These are phyloP conservation scores for Odontamblyopus lacepedii DNA, from an alignment of 2,797 vertebrate species.

Conservation along the genomic window DNA sequence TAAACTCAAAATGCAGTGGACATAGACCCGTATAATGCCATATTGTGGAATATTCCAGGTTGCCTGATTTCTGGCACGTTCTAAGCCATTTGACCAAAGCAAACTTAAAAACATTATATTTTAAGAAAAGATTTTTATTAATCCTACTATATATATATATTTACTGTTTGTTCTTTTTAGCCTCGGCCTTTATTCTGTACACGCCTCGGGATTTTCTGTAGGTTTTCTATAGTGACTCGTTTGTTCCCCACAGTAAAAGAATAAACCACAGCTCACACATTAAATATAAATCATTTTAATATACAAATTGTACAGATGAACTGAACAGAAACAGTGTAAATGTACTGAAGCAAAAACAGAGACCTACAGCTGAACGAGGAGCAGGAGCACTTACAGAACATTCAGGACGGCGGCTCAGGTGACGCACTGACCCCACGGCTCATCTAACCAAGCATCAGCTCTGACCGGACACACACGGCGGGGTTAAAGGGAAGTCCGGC, in stretches of 20 bases:
- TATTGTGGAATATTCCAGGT: no score
- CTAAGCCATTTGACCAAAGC: no score
- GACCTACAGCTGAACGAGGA: conserved; percentile 45
- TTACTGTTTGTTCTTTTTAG: no score
- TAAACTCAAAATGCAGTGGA: no score
- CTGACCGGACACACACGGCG: not conserved
- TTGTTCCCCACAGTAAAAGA: conserved; percentile 13
- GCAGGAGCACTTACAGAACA: conserved; percentile 67
- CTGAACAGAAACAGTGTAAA: conserved; percentile 70
- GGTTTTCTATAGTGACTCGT: no score
- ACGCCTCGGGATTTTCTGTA: no score
- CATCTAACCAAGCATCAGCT: not conserved
- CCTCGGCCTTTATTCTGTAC: no score
- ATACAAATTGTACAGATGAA: conserved; percentile 86
- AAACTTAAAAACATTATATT: no score
- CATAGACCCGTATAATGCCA: no score
- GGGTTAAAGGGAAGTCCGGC: not conserved
- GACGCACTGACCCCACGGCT: not conserved
- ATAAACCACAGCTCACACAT: conserved; percentile 58
- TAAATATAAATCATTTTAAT: conserved; percentile 88
- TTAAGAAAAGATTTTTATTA: no score
- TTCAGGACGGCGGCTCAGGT: conserved; percentile 67
- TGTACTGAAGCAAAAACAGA: conserved; percentile 57
- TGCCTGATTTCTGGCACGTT: no score
- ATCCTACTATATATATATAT: no score